Evolutionary conservation across 2,888 invertebrate species (phyloP).

Genomic region (Hyalella azteca): DNA sequence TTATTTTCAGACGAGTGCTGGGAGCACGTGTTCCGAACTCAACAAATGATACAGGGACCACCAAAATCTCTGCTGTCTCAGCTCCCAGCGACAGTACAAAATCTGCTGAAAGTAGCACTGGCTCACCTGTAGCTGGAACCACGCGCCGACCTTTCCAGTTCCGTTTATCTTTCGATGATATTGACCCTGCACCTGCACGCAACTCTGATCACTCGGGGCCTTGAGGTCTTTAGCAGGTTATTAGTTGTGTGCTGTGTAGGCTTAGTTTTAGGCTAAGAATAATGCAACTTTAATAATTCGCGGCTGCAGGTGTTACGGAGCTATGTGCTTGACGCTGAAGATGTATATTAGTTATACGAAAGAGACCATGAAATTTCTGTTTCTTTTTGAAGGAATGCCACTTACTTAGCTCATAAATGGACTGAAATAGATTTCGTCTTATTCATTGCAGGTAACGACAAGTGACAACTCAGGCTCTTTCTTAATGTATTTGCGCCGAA

Average conservation of each 20-base stretch:
- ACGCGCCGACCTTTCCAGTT: neutral
- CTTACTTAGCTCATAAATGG: too few species aligned
- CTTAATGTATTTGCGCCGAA: too few species aligned
- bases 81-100: neutral
- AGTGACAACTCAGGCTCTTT: too few species aligned
- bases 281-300: too few species aligned
- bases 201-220: neutral
- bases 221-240: neutral
- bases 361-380: too few species aligned
- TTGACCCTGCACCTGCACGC: slow-evolving; percentile 13
- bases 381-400: too few species aligned
- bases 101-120: neutral
- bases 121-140: neutral
- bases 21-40: neutral
- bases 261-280: too few species aligned
- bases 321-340: neutral
- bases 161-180: slow-evolving; percentile 10
- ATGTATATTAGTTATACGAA: too few species aligned
- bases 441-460: too few species aligned
- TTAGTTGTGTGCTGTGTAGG: too few species aligned
- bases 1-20: neutral
- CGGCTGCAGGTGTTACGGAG: too few species aligned
- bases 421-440: too few species aligned
- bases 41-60: neutral
- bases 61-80: neutral